phyloP scores from a whole-genome alignment of 2,797 vertebrate species.

The Phoebastria nigripes region DNA sequence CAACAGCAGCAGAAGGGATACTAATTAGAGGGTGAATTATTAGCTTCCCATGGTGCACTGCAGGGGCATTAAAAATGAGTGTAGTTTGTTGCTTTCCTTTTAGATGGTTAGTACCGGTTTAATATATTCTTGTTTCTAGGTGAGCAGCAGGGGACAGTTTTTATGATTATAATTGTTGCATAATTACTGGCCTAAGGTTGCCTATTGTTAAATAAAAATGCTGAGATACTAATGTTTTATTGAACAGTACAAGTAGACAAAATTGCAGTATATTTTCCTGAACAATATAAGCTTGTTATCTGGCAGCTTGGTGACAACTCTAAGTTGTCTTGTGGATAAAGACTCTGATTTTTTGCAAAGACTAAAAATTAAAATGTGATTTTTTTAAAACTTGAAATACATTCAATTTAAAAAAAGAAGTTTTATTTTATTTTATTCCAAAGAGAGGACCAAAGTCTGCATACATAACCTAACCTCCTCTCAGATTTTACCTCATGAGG shows the following conservation, averaged over 20 bases:
- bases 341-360: neutral
- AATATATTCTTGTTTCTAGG: constrained; percentile 81
- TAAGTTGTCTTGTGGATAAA: constrained; percentile 34
- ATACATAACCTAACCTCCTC: neutral
- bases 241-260: constrained; percentile 79
- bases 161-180: constrained; percentile 84
- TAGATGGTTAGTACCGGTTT: constrained; percentile 71
- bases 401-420: neutral
- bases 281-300: constrained; percentile 72
- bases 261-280: constrained; percentile 76
- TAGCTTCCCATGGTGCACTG: constrained; percentile 83
- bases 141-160: constrained; percentile 78
- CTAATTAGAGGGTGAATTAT: constrained; percentile 87
- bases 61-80: constrained; percentile 81
- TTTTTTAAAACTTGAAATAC: neutral
- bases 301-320: constrained; percentile 66
- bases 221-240: constrained; percentile 82
- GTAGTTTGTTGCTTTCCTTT: constrained; percentile 73
- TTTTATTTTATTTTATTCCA: neutral
- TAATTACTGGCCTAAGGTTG: constrained; percentile 82
- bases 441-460: neutral
- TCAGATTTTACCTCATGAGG: neutral
- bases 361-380: constrained; percentile 29
- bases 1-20: constrained; percentile 80
- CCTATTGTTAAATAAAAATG: constrained; percentile 82